Conservation (phyloP, 2,113 vertebrate species). For the Gallinago media region DNA sequence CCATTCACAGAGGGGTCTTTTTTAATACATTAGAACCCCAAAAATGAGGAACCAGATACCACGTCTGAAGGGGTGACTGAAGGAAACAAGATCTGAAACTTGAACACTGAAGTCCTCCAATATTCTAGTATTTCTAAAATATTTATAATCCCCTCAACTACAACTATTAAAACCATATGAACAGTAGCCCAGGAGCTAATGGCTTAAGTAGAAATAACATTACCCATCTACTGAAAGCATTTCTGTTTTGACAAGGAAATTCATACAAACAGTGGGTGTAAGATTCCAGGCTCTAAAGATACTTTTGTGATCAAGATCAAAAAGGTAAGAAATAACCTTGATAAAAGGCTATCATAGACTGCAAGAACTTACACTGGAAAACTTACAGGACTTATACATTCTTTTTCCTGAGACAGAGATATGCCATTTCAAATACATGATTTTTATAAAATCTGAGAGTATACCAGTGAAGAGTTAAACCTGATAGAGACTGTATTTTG, state of each 20-base stretch:
- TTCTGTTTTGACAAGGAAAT: background rate
- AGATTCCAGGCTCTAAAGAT: background rate
- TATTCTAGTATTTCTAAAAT: background rate
- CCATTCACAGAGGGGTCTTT: background rate
- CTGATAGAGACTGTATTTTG: background rate
- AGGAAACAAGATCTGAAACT: background rate
- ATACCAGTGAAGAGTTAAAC: background rate
- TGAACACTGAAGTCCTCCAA: background rate
- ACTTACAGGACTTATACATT: background rate
- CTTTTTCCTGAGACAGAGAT: accelerated
- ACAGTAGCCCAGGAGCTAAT: background rate
- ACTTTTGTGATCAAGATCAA: background rate
- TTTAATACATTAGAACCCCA: background rate
- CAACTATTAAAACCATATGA: background rate
- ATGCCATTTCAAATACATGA: accelerated
- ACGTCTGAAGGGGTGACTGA: background rate
- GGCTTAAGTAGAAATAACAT: background rate
- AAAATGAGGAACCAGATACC: background rate
- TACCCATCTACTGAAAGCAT: background rate
- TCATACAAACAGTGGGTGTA: accelerated
- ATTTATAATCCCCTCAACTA: background rate
- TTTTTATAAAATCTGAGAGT: background rate
- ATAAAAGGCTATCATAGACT: background rate
- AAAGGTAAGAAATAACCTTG: background rate
- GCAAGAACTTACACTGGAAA: background rate